Evolutionary conservation across 53 echinoderm and acorn worm species (phyloP).

Genomic region (Holothuria leucospilota): DNA sequence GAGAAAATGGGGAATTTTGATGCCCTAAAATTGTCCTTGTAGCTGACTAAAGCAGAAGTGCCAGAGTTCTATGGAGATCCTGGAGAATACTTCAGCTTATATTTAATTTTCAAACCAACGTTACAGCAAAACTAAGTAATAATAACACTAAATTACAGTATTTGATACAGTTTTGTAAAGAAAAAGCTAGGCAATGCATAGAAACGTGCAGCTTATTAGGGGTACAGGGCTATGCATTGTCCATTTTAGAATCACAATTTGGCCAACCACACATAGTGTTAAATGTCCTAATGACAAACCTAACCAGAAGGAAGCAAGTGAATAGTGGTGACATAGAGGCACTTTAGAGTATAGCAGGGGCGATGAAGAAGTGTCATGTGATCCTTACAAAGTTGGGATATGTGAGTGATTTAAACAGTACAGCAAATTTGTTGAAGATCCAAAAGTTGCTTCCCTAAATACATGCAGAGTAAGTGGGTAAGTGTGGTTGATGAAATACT

Average conservation of each 20-base stretch:
- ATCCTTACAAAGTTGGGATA: slow-evolving; percentile 27
- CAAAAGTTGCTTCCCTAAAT: background rate
- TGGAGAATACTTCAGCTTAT: background rate
- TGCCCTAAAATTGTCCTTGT: background rate
- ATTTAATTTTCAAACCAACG: background rate
- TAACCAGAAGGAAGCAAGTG: slow-evolving; percentile 4
- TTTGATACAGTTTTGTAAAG: background rate
- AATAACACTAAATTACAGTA: slow-evolving; percentile 15
- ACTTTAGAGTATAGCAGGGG: background rate
- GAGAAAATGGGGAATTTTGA: no score
- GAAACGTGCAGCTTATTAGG: background rate
- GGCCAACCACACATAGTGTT: slow-evolving; percentile 16
- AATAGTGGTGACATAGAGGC: slow-evolving; percentile 2
- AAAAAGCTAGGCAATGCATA: background rate
- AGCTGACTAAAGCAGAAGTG: background rate
- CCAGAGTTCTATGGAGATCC: background rate
- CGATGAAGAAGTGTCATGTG: slow-evolving; percentile 18
- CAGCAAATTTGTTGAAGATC: background rate
- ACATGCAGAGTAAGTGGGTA: slow-evolving; percentile 14
- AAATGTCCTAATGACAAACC: slow-evolving; percentile 5
- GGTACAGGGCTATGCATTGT: background rate
- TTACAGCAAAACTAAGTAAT: slow-evolving; percentile 8
- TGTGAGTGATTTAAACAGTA: slow-evolving; percentile 18
- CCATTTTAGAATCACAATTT: background rate
- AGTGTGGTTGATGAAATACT: slow-evolving; percentile 3